Evolutionary conservation across 35 echinoderm and acorn worm species (phyloP), one percentile per base, ranked within the genome.

Genomic region (Lytechinus pictus): DNA sequence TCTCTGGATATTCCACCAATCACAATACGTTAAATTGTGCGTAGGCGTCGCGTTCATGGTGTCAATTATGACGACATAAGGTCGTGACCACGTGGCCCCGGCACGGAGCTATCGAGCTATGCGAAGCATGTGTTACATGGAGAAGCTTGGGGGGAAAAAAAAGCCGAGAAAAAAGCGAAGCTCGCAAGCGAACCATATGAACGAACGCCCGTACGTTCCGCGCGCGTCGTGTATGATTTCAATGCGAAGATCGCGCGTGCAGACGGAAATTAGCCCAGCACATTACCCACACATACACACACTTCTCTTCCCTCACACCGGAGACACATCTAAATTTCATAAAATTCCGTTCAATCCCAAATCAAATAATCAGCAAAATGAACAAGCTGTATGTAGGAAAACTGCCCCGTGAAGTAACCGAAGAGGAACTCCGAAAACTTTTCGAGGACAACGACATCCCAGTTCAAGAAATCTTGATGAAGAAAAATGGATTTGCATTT

Each of bases 361-460:
- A 57, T 24, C 51, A 55, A 93, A 14, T n/a, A 93, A 93, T 93
- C 92, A 57, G 55, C 92, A 93, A 93, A 93, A 93, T 93, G 92
- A 93, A 57, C 54, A 93, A 93, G 92, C 92, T 93, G 52, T 93
- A 93, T 54, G 92, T 93, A 93, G 92, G 92, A 93, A 93, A 93
- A 93, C 55, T 93, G 10, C 55, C 54, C 92, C 92, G 92, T 28
- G 92, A 93, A 24, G 92, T 93, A 93, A 93, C 92, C 24, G 92
- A 93, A 93, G 92, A 93, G 9, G 92, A 93, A 54, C 92, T 93
- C n/a, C 92, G 92, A 93, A 93, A 93, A 93, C 92, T 93, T 54
- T 93, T 93, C 52, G 92, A 93, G 55, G 92, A 93, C 27, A 54
- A 93, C 54, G 92, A 57, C 53, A 57, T 93, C 52, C 92, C 92